These are phyloP conservation scores for Carapus acus DNA, from an alignment of 2,797 vertebrate species.

Conservation along the genomic window DNA sequence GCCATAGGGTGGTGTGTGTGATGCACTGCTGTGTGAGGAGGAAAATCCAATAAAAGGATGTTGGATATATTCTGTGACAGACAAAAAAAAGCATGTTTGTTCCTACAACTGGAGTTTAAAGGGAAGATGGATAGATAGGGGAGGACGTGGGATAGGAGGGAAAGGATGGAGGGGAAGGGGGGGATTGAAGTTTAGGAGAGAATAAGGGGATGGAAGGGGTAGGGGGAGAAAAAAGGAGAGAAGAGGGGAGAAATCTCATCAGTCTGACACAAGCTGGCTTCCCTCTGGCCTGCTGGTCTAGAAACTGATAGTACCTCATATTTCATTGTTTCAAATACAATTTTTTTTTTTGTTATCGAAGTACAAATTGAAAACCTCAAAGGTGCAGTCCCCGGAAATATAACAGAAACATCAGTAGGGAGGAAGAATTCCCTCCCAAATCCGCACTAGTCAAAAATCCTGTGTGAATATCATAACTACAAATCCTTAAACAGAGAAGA, in stretches of 20 bases:
- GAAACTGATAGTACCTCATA: slow-evolving; percentile 2
- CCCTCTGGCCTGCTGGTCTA: slow-evolving; percentile 6
- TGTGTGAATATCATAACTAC: no score
- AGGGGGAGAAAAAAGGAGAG: neutral
- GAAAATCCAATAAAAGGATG: slow-evolving; percentile 76
- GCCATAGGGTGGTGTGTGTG: slow-evolving; percentile 32
- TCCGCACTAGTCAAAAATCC: no score
- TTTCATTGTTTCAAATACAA: no score
- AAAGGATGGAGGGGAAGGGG: slow-evolving; percentile 38
- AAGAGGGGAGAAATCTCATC: slow-evolving; percentile 13
- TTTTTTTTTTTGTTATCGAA: no score
- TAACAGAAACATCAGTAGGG: no score
- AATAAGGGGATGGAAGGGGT: neutral
- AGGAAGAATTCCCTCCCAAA: no score
- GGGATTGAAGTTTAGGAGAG: neutral
- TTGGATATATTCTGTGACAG: slow-evolving; percentile 61
- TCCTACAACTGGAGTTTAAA: slow-evolving; percentile 1
- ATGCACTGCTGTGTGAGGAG: slow-evolving; percentile 61
- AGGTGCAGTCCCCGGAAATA: no score
- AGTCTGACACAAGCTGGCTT: slow-evolving; percentile 8
- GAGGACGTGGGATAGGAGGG: neutral
- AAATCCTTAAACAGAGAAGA: no score
- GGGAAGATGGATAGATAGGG: slow-evolving; percentile 1
- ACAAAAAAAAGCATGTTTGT: slow-evolving; percentile 11
- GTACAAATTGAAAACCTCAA: no score